Evolutionary conservation across 2,888 invertebrate species (phyloP).

Genomic region (Napeogenes inachia): DNA sequence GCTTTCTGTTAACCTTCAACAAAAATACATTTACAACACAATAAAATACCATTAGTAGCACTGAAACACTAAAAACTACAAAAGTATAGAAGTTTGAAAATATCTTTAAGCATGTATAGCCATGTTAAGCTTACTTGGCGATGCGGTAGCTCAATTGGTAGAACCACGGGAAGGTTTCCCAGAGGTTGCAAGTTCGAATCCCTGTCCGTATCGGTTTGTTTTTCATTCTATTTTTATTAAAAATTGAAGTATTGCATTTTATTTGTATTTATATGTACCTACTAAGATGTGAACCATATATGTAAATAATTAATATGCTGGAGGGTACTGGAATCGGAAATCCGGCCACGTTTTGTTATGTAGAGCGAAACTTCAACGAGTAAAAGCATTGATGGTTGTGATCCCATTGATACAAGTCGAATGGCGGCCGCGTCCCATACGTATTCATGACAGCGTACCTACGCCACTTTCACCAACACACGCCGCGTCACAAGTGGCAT

Average conservation of each 20-base stretch:
- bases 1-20: neutral
- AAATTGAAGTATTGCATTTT: too few species aligned
- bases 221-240: too few species aligned
- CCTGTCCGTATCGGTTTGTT: too few species aligned
- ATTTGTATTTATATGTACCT: too few species aligned
- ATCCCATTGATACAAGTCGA: constrained; percentile 59
- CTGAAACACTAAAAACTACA: too few species aligned
- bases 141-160: too few species aligned
- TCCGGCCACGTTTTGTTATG: constrained; percentile 66
- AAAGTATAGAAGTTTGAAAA: too few species aligned
- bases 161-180: too few species aligned
- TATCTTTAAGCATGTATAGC: too few species aligned
- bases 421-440: constrained; percentile 51
- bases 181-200: too few species aligned
- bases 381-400: constrained; percentile 58
- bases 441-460: constrained; percentile 38
- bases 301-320: constrained; percentile 26
- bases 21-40: too few species aligned
- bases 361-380: constrained; percentile 64
- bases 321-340: constrained; percentile 49
- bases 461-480: constrained; percentile 59
- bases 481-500: constrained; percentile 53
- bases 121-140: too few species aligned
- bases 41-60: neutral
- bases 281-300: neutral